Percentiles rank a stretch among this genome's conserved stretches.
Evolutionary conservation across 2,888 invertebrate species (phyloP).

Genomic region (Cryptophagus acutangulus): DNA sequence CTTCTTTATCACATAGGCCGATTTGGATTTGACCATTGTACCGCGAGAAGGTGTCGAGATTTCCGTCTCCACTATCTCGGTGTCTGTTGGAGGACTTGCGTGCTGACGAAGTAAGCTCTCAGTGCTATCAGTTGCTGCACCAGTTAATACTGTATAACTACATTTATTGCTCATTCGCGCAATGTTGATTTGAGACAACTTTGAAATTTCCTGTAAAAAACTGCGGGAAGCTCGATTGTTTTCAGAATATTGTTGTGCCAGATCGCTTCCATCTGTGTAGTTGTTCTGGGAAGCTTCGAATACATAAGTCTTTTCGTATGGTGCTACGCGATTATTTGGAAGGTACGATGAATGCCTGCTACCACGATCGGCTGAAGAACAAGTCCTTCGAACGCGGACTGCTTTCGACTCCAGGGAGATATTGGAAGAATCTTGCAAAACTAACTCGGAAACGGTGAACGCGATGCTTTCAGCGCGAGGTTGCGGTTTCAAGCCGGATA

Average conservation of each 20-base stretch:
- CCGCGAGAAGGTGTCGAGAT: slow-evolving; percentile 41
- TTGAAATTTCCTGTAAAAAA: slow-evolving; percentile 57
- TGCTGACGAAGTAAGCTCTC: slow-evolving; percentile 55
- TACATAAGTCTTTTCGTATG: slow-evolving; percentile 47
- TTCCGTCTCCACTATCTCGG: slow-evolving; percentile 34
- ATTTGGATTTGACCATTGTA: slow-evolving; percentile 55
- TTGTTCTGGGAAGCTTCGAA: slow-evolving; percentile 48
- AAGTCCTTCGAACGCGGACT: slow-evolving; percentile 40
- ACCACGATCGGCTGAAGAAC: slow-evolving; percentile 43
- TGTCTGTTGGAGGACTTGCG: slow-evolving; percentile 34
- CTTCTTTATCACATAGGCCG: slow-evolving; percentile 56
- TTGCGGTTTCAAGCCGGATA: slow-evolving; percentile 59
- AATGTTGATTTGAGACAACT: slow-evolving; percentile 66
- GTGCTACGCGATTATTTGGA: slow-evolving; percentile 43
- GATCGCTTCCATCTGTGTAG: slow-evolving; percentile 46
- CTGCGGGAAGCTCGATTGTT: slow-evolving; percentile 40
- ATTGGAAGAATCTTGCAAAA: slow-evolving; percentile 43
- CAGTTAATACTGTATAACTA: slow-evolving; percentile 64
- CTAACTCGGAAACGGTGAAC: slow-evolving; percentile 57
- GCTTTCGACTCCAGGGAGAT: slow-evolving; percentile 32
- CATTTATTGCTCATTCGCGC: slow-evolving; percentile 63
- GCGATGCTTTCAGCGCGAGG: slow-evolving; percentile 66
- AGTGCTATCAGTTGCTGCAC: slow-evolving; percentile 58
- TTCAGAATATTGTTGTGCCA: slow-evolving; percentile 36
- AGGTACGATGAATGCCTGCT: slow-evolving; percentile 48